Percentiles rank a stretch among this genome's conserved stretches.
phyloP scores from a whole-genome alignment of 1,140 invertebrate genomes.

The Tetranychus urticae region DNA sequence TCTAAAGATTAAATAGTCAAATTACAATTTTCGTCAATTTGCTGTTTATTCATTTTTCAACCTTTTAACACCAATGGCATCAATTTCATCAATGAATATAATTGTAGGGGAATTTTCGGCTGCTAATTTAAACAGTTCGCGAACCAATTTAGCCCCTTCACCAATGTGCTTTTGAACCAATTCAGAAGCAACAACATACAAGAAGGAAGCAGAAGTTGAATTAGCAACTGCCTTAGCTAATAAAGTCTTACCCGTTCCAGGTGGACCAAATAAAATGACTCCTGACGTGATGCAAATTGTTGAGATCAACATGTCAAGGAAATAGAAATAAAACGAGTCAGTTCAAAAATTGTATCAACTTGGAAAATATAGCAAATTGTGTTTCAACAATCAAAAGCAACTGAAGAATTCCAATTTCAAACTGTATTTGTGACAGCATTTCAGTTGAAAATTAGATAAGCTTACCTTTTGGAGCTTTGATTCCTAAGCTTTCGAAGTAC shows the following conservation, averaged over 20 bases:
- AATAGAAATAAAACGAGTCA: no score
- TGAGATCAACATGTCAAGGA: no score
- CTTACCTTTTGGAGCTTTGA: constrained; percentile 87
- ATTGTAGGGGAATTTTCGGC: constrained; percentile 65
- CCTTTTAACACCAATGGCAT: constrained; percentile 51
- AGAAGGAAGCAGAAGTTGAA: constrained; percentile 62
- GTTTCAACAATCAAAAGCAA: constrained; percentile 50
- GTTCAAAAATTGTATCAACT: no score
- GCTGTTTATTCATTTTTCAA: no score
- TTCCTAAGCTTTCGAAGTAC: constrained; percentile 99
- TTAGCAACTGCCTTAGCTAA: constrained; percentile 77
- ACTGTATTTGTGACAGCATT: background rate
- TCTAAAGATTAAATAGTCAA: no score
- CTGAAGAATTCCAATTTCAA: background rate
- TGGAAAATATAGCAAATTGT: constrained; percentile 55
- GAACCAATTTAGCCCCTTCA: constrained; percentile 70
- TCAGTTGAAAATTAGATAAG: background rate
- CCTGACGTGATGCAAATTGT: constrained; percentile 16
- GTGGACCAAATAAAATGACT: constrained; percentile 63
- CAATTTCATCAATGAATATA: constrained; percentile 88
- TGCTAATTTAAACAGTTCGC: constrained; percentile 67
- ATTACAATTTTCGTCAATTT: no score
- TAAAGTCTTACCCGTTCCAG: constrained; percentile 74
- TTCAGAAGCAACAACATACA: constrained; percentile 74
- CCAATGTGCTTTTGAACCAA: constrained; percentile 83